Base-by-base conservation (phyloP, 2,113 vertebrate genomes). In the Symphodus melops region DNA sequence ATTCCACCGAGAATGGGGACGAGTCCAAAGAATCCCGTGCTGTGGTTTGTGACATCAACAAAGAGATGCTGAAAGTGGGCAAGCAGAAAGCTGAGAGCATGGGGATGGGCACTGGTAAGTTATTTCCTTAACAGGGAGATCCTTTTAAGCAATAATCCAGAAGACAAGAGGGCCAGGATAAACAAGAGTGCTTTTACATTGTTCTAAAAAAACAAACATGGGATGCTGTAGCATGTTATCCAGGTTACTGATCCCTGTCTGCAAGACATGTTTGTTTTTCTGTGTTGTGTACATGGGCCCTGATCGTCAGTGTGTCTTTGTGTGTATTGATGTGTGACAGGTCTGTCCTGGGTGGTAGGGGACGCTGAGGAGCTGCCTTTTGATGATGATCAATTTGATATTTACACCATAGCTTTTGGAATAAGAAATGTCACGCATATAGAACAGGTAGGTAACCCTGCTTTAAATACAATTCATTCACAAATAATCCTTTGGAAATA, bases 361-460 rank as follows among this genome's bases (percentile, higher is more conserved):
- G 94, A 99, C 74, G 98, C 98, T 5, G 96, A 99, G 87, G 98
- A 99, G 82, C 90, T 99, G 46, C 98, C 98, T 12, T 98, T 99
- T 12, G 93, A 94, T 9, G 96, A 98, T 23, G 86, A 96, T 70
- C 96, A 94, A 82, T 99, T 99, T 90, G 98, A 99, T 61, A 75
- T 99, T 84, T 99, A 98, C 82, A 97, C 96, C 78, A 95, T 99
- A 81, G 97, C 97, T 20, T 99, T 99, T 68, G 98, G 98, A 39
- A 99, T 99, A 77, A 94, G 98, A 67, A 99, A 99, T 46, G 95
- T 98, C 82, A 99, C 97, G 12, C 97, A 90, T 73, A 94, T 98
- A 13, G 95, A 98, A 58, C 85, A 87, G 85, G 89, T 90, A 46
- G 69, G 25, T 12, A 39, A 52, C 14, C 2, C 0, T 2, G 36